Conservation (phyloP, 2,113 vertebrate species). For the Paraplagusia blochii region DNA sequence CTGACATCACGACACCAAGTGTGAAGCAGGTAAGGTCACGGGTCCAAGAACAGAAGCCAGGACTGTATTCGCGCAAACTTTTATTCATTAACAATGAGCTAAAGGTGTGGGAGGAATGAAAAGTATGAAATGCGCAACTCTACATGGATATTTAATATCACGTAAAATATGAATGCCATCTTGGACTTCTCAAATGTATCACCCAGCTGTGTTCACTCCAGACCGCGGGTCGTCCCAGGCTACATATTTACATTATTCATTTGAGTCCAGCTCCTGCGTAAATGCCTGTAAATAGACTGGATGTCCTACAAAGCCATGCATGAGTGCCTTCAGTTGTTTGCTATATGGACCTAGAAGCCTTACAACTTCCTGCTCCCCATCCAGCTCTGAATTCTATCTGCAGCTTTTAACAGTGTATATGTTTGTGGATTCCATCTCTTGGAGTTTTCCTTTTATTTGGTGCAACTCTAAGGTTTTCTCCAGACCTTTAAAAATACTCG, state of each 20-base stretch:
- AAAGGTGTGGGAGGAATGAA: background rate
- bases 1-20: background rate
- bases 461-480: no score
- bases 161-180: no score
- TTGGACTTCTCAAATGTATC: no score
- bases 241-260: background rate
- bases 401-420: background rate
- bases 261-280: background rate
- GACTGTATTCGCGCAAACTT: background rate
- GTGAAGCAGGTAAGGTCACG: background rate
- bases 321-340: background rate
- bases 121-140: no score
- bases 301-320: background rate
- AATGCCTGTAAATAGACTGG: conserved; percentile 2
- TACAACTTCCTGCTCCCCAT: no score
- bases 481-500: no score
- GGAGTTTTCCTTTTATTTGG: no score
- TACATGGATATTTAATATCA: no score
- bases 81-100: background rate
- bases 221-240: background rate
- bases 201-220: background rate
- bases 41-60: background rate
- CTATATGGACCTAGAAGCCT: background rate
- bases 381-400: no score
- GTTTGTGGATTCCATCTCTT: conserved; percentile 14